Conservation (phyloP, 2,888 invertebrate genomes). For the Ochlodes sylvanus region DNA sequence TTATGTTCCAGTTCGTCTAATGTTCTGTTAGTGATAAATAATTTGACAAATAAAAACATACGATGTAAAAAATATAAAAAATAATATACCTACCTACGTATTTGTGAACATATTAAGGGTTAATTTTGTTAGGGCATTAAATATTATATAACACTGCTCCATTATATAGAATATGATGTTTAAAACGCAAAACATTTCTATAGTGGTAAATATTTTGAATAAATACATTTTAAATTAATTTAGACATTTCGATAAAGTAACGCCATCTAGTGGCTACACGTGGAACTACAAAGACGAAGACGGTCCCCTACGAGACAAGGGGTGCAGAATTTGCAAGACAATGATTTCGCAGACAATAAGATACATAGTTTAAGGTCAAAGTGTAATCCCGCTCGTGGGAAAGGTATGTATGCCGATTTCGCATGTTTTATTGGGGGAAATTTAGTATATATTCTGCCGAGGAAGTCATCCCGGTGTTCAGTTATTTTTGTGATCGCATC, state of each 20-base stretch:
- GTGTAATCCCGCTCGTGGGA: slow-evolving; percentile 66
- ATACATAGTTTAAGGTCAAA: slow-evolving; percentile 68
- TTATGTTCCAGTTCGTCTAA: not conserved
- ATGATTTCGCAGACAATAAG: slow-evolving; percentile 69
- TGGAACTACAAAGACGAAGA: slow-evolving; percentile 55
- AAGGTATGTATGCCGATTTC: slow-evolving; percentile 48
- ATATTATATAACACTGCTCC: too few species aligned
- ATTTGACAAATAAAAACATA: too few species aligned
- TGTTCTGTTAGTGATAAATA: too few species aligned
- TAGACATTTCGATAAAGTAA: not conserved
- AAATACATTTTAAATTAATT: too few species aligned
- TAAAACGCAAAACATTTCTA: too few species aligned
- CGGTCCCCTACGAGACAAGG: slow-evolving; percentile 51
- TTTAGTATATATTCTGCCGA: slow-evolving; percentile 71
- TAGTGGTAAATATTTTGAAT: too few species aligned
- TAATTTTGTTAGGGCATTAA: too few species aligned
- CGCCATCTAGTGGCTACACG: slow-evolving; percentile 61
- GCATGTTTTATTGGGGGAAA: slow-evolving; percentile 65
- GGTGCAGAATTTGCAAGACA: slow-evolving; percentile 71
- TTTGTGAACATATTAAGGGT: too few species aligned
- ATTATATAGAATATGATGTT: too few species aligned
- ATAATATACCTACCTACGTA: too few species aligned
- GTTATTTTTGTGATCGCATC: slow-evolving; percentile 65
- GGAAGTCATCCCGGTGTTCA: slow-evolving; percentile 61
- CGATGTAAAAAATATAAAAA: too few species aligned